A percentile compares a stretch with the other conserved stretches of the same genome.
These are phyloP conservation scores for Ammospiza caudacuta DNA, from an alignment of 2,113 vertebrate species.

Conservation along the genomic window DNA sequence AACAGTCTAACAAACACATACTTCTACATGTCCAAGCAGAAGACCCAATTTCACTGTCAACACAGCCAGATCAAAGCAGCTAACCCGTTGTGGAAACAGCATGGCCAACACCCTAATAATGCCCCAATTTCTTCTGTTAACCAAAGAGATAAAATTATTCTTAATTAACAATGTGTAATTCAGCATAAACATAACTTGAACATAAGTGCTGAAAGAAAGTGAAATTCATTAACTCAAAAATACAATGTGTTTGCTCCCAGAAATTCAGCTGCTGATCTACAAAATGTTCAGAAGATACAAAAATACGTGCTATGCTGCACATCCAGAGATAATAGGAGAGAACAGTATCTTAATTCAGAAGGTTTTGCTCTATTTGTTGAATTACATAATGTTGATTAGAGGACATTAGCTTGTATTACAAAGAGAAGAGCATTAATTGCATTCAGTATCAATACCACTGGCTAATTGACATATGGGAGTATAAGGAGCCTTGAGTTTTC, in stretches of 20 bases:
- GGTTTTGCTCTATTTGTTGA: background rate
- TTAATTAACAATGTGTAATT: background rate
- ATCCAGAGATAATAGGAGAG: background rate
- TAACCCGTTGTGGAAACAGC: slow-evolving; percentile 9
- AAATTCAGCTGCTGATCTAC: background rate
- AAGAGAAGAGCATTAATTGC: background rate
- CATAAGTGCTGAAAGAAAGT: background rate
- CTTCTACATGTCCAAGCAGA: slow-evolving; percentile 17
- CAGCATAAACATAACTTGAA: background rate
- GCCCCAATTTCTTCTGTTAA: slow-evolving; percentile 13
- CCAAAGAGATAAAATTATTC: background rate
- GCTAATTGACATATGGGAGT: background rate
- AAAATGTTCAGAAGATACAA: background rate
- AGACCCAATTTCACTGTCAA: slow-evolving; percentile 37
- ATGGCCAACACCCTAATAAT: slow-evolving; percentile 21
- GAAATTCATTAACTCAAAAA: background rate
- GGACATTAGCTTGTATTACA: background rate
- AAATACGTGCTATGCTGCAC: background rate
- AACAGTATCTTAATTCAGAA: background rate
- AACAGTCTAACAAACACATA: background rate
- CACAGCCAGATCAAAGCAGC: slow-evolving; percentile 16
- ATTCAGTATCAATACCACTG: background rate
- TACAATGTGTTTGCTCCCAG: background rate
- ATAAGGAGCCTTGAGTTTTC: background rate
- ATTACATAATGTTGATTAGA: background rate